phyloP scores from a whole-genome alignment of 2,797 vertebrate species.

The Aphelocoma californica region DNA sequence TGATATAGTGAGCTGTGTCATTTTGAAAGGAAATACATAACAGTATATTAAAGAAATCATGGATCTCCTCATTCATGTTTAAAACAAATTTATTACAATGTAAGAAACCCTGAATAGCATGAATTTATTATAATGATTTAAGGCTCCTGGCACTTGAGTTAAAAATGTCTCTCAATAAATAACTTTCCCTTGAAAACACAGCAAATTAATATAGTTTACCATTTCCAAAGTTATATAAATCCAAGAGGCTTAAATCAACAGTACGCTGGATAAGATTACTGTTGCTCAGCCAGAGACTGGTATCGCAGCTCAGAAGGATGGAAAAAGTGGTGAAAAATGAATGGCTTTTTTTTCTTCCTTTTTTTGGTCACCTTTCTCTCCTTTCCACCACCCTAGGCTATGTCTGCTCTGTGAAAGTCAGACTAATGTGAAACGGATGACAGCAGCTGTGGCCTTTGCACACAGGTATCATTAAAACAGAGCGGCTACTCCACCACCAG shows the following conservation, averaged over 20 bases:
- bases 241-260: slow-evolving; percentile 74
- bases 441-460: slow-evolving; percentile 31
- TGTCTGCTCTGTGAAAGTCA: slow-evolving; percentile 54
- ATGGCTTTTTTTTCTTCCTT: neutral
- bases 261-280: neutral
- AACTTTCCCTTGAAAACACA: slow-evolving; percentile 78
- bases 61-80: slow-evolving; percentile 81
- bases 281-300: neutral
- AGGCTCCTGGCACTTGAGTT: slow-evolving; percentile 74
- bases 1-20: slow-evolving; percentile 78
- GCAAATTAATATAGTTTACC: slow-evolving; percentile 81
- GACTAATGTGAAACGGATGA: slow-evolving; percentile 14
- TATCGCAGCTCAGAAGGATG: neutral
- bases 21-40: slow-evolving; percentile 81
- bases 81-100: slow-evolving; percentile 80
- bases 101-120: slow-evolving; percentile 78
- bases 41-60: slow-evolving; percentile 78
- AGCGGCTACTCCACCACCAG: neutral
- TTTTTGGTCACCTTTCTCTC: slow-evolving; percentile 8
- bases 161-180: slow-evolving; percentile 82
- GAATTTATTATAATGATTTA: slow-evolving; percentile 85
- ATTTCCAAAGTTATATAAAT: slow-evolving; percentile 75
- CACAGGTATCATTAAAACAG: slow-evolving; percentile 52
- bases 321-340: neutral
- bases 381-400: slow-evolving; percentile 43